Base-by-base conservation (phyloP, 2,113 vertebrate species). In the Panthera uncia region DNA sequence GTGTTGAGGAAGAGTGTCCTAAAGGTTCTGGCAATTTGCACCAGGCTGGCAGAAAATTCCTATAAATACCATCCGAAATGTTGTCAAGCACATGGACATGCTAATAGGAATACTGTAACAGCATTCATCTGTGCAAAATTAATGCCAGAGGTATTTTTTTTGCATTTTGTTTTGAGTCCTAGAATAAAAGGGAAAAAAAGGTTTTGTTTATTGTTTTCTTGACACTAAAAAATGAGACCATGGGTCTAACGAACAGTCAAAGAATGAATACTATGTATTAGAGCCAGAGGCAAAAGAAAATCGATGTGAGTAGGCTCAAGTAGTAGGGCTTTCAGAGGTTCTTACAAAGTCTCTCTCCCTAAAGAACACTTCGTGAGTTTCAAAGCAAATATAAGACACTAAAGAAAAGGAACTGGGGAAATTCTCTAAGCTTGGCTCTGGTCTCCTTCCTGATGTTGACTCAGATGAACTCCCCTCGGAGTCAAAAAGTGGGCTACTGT, bases 1-100 rank as follows among this genome's bases (percentile, higher is more conserved):
- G 76, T 88, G 84, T 36, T 88, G 78, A 97, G 89, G 93, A 95
- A 96, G 85, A 97, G 95, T 95, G 91, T 71, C 76, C 69, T 85
- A 98, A 98, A 98, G 94, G 71, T 98, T 97, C 92, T 96, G 94
- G 93, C 19, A 98, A 98, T 98, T 98, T 98, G 81, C 93, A 98
- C 23, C 23, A 55, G 83, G 45, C 92, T 98, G 91, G 95, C 95
- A 98, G 73, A 68, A 98, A 94, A 93, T 33, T 68, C 95, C 92
- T 96, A 98, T 98, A 98, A 98, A 98, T 97, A 95, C 91, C 95
- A 85, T 36, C 87, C 97, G 95, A 97, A 91, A 81, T 94, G 45
- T 94, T 97, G 95, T 98, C 96, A 98, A 85, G 69, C 83, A 96
- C 18, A 14, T 85, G 95, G 89, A 94, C 76, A 97, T 82, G 83